These are phyloP conservation scores for Ptychochromis oligacanthus DNA, from an alignment of 2,113 vertebrate genomes.

Conservation along the genomic window DNA sequence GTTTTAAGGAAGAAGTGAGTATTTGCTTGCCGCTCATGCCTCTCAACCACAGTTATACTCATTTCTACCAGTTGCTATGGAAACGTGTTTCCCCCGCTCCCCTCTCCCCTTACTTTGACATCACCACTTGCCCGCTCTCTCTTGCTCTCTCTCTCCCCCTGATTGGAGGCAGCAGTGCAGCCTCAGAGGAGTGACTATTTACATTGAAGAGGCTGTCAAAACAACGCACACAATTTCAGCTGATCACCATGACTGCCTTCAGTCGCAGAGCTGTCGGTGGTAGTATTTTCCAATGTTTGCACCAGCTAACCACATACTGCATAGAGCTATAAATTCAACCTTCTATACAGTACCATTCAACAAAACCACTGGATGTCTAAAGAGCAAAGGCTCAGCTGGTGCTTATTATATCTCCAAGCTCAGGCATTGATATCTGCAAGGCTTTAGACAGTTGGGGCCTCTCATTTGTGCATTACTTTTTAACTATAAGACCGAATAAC, in stretches of 20 bases:
- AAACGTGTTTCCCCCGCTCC: slow-evolving; percentile 68
- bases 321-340: background rate
- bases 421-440: slow-evolving; percentile 38
- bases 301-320: background rate
- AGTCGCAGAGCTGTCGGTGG: background rate
- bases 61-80: slow-evolving; percentile 77
- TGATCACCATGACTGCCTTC: slow-evolving; percentile 32
- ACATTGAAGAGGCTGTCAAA: slow-evolving; percentile 54
- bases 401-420: slow-evolving; percentile 38
- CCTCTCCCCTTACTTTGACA: slow-evolving; percentile 60
- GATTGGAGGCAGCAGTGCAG: slow-evolving; percentile 58
- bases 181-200: slow-evolving; percentile 57
- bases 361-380: slow-evolving; percentile 17
- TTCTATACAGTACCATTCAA: background rate
- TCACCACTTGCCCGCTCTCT: slow-evolving; percentile 25
- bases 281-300: background rate
- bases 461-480: slow-evolving; percentile 44
- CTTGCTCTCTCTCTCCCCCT: slow-evolving; percentile 3
- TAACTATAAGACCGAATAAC: slow-evolving; percentile 32
- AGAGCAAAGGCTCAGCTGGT: slow-evolving; percentile 21
- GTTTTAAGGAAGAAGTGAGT: slow-evolving; percentile 58
- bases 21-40: slow-evolving; percentile 75
- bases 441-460: slow-evolving; percentile 29
- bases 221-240: slow-evolving; percentile 37
- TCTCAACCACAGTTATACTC: slow-evolving; percentile 74